phyloP scores from a whole-genome alignment of 1,140 invertebrate species.

The Coptotermes formosanus region DNA sequence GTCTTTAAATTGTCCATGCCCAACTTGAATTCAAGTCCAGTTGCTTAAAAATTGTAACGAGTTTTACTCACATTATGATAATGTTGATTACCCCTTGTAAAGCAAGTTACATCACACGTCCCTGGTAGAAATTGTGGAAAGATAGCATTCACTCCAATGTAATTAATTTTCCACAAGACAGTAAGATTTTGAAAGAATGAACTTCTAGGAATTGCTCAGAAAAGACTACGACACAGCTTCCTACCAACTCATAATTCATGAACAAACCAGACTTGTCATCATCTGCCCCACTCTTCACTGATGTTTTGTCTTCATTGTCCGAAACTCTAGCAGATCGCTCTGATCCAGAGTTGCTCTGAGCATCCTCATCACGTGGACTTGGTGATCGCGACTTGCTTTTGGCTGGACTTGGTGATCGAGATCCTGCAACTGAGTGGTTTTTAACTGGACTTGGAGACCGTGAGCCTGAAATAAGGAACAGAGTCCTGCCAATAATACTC shows the following conservation, averaged over 20 bases:
- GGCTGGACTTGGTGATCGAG: not conserved
- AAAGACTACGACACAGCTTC: not conserved
- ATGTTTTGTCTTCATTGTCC: slow-evolving; percentile 24
- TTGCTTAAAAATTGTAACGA: no score
- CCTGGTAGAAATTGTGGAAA: no score
- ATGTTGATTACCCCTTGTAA: no score
- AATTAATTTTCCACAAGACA: no score
- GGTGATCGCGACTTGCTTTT: not conserved
- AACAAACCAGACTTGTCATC: not conserved
- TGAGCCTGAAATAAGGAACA: not conserved
- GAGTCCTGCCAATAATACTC: no score
- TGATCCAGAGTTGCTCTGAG: not conserved
- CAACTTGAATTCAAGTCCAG: no score
- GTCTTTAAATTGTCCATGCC: no score
- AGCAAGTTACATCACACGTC: no score
- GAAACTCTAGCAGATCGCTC: not conserved
- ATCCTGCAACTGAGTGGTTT: not conserved
- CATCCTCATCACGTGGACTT: not conserved
- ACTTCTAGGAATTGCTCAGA: not conserved
- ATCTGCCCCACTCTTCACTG: slow-evolving; percentile 20
- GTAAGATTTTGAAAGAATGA: not conserved
- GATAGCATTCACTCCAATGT: no score
- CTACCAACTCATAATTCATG: not conserved
- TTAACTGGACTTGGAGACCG: slow-evolving; percentile 11
- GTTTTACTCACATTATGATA: no score